Evolutionary conservation across 2,113 vertebrate species (phyloP).

Genomic region (Irena cyanogastra): DNA sequence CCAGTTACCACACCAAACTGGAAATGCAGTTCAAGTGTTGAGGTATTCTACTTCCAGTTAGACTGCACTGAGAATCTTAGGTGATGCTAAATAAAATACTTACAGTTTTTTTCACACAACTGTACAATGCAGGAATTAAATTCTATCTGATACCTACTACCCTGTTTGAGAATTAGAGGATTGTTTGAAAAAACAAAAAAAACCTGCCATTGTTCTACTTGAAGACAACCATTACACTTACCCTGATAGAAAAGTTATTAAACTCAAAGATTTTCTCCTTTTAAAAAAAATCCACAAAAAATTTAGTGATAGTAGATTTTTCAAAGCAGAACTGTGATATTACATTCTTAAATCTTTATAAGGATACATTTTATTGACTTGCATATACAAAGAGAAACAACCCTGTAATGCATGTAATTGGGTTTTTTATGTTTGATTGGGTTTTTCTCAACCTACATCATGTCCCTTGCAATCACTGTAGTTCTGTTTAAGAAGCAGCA

Average conservation of each 20-base stretch:
- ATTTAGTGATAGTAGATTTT: background rate
- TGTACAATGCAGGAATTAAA: background rate
- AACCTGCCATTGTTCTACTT: background rate
- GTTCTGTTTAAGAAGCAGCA: background rate
- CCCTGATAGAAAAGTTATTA: background rate
- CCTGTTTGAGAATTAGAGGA: background rate
- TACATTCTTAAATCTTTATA: background rate
- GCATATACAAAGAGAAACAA: background rate
- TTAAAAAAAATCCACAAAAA: background rate
- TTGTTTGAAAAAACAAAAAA: background rate
- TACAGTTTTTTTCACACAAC: background rate
- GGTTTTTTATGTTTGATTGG: accelerated
- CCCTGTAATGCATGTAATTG: background rate
- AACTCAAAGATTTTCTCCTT: background rate
- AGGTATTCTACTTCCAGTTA: background rate
- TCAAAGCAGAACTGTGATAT: background rate
- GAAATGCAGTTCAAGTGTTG: background rate
- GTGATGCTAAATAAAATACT: background rate
- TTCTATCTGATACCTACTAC: background rate
- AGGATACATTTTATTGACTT: background rate
- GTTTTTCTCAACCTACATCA: background rate
- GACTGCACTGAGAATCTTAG: background rate
- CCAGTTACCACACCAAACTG: background rate
- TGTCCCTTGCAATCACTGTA: background rate
- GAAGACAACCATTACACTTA: background rate